A percentile compares a stretch with the other conserved stretches of the same genome.
phyloP scores from a whole-genome alignment of 2,888 invertebrate species.

The Elegia similella region DNA sequence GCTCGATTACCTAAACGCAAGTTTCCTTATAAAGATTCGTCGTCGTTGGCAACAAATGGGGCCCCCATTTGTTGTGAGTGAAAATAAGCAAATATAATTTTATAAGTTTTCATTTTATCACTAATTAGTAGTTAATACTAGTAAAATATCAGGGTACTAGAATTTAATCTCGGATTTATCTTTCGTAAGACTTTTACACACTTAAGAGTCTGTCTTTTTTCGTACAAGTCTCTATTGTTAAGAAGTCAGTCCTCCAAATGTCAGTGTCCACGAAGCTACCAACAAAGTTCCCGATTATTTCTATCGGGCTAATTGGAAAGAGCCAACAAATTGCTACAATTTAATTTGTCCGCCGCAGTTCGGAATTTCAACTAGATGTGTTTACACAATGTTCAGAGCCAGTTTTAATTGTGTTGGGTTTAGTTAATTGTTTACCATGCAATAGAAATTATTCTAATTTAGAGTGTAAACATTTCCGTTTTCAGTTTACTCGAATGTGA shows the following conservation, averaged over 20 bases:
- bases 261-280: neutral
- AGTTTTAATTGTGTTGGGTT: neutral
- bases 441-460: neutral
- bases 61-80: no score
- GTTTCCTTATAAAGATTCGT: no score
- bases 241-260: neutral
- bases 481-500: no score
- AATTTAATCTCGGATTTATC: no score
- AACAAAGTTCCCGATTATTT: neutral
- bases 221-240: neutral
- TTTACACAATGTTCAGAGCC: neutral
- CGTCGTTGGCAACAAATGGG: no score
- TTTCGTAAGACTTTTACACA: no score
- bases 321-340: neutral
- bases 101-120: no score
- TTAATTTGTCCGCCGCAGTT: neutral
- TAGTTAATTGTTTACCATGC: neutral
- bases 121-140: no score
- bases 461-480: no score
- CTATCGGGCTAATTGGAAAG: slow-evolving; percentile 4
- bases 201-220: neutral
- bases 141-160: no score
- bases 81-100: no score
- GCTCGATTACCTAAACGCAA: no score
- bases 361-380: neutral